Base-by-base conservation (phyloP, 30 jellyfish, hydroid and myxozoan species). In the Aurelia sp. region DNA sequence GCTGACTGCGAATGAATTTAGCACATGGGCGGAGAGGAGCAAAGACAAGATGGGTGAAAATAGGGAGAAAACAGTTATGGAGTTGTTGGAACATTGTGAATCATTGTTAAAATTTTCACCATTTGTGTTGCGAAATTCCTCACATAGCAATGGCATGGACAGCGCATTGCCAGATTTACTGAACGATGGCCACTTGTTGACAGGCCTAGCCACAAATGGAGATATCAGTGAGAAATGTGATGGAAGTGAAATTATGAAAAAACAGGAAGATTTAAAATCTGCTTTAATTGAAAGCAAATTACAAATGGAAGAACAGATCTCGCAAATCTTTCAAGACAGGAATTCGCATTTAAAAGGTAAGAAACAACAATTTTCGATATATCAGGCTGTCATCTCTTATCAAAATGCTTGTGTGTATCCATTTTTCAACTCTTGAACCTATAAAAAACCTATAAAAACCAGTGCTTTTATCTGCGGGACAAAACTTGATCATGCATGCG, bases 1-100 rank as follows among this genome's bases (percentile, higher is more conserved):
- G 71, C 69, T 88, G 23, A 73, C 89, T 13, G 90, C 96, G 16
- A 57, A 65, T 11, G 96, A 71, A 61, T 61, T 52, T 16, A 71
- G 35, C 5, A 60, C 55, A 13, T 13, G 70, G 58, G 22, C 69
- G 13, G 63, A 62, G 0, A 30, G 23, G 44, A 78, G 35, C 22
- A 6, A 27, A 17, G 74, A 41, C 50, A 11, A n/a, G 27, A 23
- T 15, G 5, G 17, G 23, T 12, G 51, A 55, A 4, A 76, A 78
- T n/a, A 53, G 76, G 21, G 50, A 55, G 44, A 48, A 27, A 13
- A 41, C 63, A 60, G 37, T 63, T 11, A 19, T 22, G 23, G 82
- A 62, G 1, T 31, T 88, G 57, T 37, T 88, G 44, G 77, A 71
- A 52, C 92, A 88, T 50, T 78, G 90, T 57, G 64, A 59, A 50